Conservation (phyloP, 2,888 invertebrate species). For the Dexiosoma caninum region DNA sequence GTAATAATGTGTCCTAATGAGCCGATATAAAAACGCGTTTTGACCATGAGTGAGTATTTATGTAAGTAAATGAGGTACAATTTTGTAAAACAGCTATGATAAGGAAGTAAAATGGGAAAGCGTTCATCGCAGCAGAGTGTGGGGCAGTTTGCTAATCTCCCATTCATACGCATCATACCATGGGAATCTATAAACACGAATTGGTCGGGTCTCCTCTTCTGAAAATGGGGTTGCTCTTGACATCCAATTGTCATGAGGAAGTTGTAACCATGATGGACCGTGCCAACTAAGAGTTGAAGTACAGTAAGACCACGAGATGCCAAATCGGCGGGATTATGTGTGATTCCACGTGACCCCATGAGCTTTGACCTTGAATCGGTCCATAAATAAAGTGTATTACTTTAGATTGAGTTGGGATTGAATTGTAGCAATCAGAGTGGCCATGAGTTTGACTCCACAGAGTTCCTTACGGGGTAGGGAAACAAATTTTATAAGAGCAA, state of each 20-base stretch:
- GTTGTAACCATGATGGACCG: conserved; percentile 11
- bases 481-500: neutral
- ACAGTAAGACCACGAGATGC: neutral
- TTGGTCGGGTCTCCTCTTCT: neutral
- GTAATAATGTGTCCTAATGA: neutral
- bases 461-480: conserved; percentile 17
- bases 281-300: conserved; percentile 6
- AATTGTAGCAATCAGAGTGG: neutral
- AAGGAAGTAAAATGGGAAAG: neutral
- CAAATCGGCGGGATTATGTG: neutral
- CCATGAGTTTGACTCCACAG: neutral
- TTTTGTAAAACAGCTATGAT: no score
- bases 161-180: no score
- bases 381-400: neutral
- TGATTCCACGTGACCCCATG: neutral
- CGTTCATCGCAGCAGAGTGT: neutral
- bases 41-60: no score
- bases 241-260: neutral
- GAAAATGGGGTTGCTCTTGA: neutral
- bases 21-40: neutral
- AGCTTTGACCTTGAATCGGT: neutral
- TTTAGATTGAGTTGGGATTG: neutral
- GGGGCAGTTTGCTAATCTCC: neutral
- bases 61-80: no score
- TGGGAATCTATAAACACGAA: neutral